These are phyloP conservation scores for Genyomyrus donnyi DNA, from an alignment of 2,113 vertebrate species.

Conservation along the genomic window DNA sequence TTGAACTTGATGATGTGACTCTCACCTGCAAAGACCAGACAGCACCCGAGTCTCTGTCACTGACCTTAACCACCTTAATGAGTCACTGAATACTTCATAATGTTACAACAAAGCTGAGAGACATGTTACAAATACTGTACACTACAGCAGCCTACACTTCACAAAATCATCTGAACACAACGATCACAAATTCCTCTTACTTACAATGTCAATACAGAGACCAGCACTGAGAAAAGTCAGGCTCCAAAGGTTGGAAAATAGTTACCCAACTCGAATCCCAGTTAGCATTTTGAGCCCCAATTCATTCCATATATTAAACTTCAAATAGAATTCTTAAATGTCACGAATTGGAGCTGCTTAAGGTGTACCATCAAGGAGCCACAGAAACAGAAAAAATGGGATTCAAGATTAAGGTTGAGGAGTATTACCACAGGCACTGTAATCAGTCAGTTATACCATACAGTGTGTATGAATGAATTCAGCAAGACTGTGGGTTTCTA, in stretches of 20 bases:
- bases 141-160: neutral
- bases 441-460: neutral
- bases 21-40: slow-evolving; percentile 67
- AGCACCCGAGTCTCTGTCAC: neutral
- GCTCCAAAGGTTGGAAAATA: neutral
- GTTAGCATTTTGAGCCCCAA: neutral
- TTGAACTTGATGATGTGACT: slow-evolving; percentile 82
- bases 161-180: neutral
- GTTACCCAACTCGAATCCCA: neutral
- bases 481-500: neutral
- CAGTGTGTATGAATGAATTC: neutral
- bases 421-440: neutral
- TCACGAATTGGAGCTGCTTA: neutral
- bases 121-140: neutral
- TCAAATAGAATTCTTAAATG: neutral
- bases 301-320: neutral
- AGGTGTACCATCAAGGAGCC: neutral
- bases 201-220: neutral
- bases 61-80: neutral
- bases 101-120: neutral
- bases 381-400: neutral
- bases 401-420: neutral
- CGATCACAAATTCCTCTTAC: neutral
- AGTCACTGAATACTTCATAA: neutral
- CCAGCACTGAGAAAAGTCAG: neutral